Base-by-base conservation (phyloP, 2,797 vertebrate species). In the Acrocephalus scirpaceus region DNA sequence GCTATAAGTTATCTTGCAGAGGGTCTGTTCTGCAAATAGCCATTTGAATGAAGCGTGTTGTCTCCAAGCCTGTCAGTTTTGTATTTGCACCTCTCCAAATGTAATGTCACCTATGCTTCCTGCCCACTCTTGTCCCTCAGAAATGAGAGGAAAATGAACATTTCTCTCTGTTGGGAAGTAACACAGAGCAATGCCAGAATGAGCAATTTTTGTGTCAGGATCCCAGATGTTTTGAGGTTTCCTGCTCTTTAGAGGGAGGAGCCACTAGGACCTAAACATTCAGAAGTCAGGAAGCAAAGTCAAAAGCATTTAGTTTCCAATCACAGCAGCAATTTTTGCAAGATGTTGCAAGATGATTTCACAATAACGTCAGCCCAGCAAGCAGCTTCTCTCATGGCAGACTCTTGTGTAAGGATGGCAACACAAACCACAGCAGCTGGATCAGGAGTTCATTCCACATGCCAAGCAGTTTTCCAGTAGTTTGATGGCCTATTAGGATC, bases 351-450 rank as follows among this genome's bases (percentile, higher is more conserved):
- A 44, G 36, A 18, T 36, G 23, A 7, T 91, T 88, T 83, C 30
- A 64, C 0, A 0, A 23, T 4, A 74, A 16, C 0, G 0, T 34
- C 75, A 64, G 57, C 10, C 67, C 51, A 30, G 19, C 21, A 26
- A 11, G 32, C 0, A 0, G 10, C 60, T 82, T 66, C 50, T 82
- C 38, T 36, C 65, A 22, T 19, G 27, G 30, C 21, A 79, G 44
- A 17, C 4, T 6, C 42, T n/a, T 22, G 0, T 14, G 14, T 36
- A 17, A 82, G 23, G 13, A 42, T 21, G 23, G 38, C 1, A 3
- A 66, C 61, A 47, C 50, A 58, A 22, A 77, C 4, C 8, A 4
- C 60, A 23, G 34, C 48, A 77, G 27, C 38, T 53, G 0, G 11
- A 25, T 27, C 17, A 53, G 21, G 42, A 64, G 21, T 61, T 45